Percentiles rank a stretch among this genome's conserved stretches.
These are phyloP conservation scores for Phaetusa simplex DNA, from an alignment of 2,113 vertebrate genomes.

Conservation along the genomic window DNA sequence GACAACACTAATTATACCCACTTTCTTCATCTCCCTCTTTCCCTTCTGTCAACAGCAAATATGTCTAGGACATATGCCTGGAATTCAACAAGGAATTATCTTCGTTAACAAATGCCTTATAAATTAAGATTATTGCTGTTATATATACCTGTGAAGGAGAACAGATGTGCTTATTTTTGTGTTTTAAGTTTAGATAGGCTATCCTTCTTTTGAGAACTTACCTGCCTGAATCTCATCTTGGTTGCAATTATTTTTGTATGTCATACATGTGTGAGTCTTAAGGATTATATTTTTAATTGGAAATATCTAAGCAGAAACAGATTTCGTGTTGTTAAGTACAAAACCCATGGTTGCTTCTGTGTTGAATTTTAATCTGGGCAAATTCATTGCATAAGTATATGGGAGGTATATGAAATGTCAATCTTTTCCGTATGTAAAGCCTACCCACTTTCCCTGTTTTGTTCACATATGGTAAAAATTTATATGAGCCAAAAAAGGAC, in stretches of 20 bases:
- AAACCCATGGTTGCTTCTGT: background rate
- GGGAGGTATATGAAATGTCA: background rate
- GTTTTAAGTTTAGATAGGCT: background rate
- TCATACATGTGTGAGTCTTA: background rate
- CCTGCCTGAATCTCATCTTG: background rate
- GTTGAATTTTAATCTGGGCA: background rate
- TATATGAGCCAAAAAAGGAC: background rate
- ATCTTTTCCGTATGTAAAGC: background rate
- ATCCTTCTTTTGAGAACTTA: background rate
- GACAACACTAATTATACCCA: background rate
- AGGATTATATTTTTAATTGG: background rate
- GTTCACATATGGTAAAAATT: background rate
- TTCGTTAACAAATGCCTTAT: background rate
- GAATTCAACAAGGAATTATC: background rate
- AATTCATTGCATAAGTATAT: background rate
- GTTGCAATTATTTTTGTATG: background rate
- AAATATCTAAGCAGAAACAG: conserved; percentile 14
- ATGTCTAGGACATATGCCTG: background rate
- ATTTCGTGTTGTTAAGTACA: background rate
- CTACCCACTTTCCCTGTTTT: background rate
- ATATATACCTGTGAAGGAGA: background rate
- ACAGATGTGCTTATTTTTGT: background rate
- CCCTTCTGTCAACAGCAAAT: background rate
- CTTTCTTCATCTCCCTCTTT: background rate
- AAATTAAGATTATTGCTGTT: background rate